Percentiles rank a stretch among this genome's conserved stretches.
These are phyloP conservation scores for Sebastolobus alascanus DNA, from an alignment of 2,797 vertebrate species.

Conservation along the genomic window DNA sequence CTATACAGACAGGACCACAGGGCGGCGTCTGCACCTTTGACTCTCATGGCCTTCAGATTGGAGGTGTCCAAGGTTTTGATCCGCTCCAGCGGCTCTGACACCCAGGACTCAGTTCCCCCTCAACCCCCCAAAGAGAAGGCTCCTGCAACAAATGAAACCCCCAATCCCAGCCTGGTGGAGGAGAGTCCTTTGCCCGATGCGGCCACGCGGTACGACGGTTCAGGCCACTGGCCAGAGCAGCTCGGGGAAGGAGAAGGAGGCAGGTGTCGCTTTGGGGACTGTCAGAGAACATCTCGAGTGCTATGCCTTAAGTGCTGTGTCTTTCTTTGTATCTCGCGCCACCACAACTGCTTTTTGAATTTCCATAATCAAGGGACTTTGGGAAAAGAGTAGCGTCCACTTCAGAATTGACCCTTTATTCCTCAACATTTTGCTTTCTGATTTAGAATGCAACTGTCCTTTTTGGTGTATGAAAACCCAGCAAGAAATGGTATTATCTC, in stretches of 20 bases:
- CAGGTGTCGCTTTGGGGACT: slow-evolving; percentile 84
- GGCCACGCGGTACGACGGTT: slow-evolving; percentile 81
- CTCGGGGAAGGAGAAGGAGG: slow-evolving; percentile 82
- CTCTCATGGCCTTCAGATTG: slow-evolving; percentile 85
- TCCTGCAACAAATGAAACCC: slow-evolving; percentile 50
- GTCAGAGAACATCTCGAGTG: slow-evolving; percentile 84
- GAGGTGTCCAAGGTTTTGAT: slow-evolving; percentile 86
- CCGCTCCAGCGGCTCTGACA: slow-evolving; percentile 67
- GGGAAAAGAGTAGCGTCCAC: slow-evolving; percentile 43
- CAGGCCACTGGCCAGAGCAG: slow-evolving; percentile 89
- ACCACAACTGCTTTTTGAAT: slow-evolving; percentile 88
- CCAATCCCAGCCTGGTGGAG: slow-evolving; percentile 64
- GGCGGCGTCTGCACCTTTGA: slow-evolving; percentile 63
- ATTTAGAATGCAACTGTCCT: slow-evolving; percentile 36
- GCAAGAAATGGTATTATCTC: slow-evolving; percentile 10
- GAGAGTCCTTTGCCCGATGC: slow-evolving; percentile 82
- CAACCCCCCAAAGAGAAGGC: slow-evolving; percentile 71
- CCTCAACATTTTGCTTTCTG: slow-evolving; percentile 15
- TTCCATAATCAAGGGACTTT: slow-evolving; percentile 83
- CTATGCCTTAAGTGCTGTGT: slow-evolving; percentile 89
- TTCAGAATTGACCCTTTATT: background rate
- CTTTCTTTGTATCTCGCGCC: slow-evolving; percentile 88
- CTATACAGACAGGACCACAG: slow-evolving; percentile 72
- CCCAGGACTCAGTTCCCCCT: slow-evolving; percentile 80
- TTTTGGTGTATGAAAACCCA: slow-evolving; percentile 18